Evolutionary conservation across 2,888 invertebrate genomes (phyloP), one percentile per base, ranked within the genome.

Genomic region (Lasioglossum marginatum): DNA sequence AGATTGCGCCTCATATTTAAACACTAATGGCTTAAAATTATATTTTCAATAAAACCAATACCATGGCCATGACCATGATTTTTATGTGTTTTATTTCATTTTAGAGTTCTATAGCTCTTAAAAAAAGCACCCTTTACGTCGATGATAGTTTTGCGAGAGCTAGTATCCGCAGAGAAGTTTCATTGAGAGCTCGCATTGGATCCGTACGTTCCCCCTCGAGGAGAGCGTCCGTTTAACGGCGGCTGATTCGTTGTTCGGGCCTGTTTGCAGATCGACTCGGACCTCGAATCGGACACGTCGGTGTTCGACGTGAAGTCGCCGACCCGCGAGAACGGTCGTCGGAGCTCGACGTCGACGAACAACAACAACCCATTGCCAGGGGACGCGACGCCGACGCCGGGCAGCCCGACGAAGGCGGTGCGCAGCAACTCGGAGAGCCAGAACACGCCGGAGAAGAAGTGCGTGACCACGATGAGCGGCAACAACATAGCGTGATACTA

Each of bases 211-310:
- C 2, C 8, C 63, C 31, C 31, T 3, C 19, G 34, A 12, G 31
- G 2, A 16, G 31, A 3, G 16, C 16, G 23, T 19, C 40, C 16
- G 37, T 40, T 27, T 12, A 43, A 43, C 70, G 31, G 14, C 12
- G 8, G 14, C 23, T 57, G 14, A 73, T 23, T 27, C 40, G 2
- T 12, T 63, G 4, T 10, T 40, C 37, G 10, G 52, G 19, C n/a
- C 16, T 12, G 40, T 12, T 82, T 81, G 14, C 96, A 97, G 96
- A 95, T 96, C 90, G 97, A 97, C 92, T 96, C 96, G 83, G 97
- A 97, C 93, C 95, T 96, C 85, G 97, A 97, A 90, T 96, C 96
- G 92, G 97, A 97, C 91, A 96, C 96, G 83, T 96, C 96, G 87
- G 96, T 96, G n/a, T 96, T 96, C 92, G 96, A 96, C 91, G 96